Evolutionary conservation across 2,888 invertebrate species (phyloP), one percentile per base, ranked within the genome.

Genomic region (Epinotia demarniana): DNA sequence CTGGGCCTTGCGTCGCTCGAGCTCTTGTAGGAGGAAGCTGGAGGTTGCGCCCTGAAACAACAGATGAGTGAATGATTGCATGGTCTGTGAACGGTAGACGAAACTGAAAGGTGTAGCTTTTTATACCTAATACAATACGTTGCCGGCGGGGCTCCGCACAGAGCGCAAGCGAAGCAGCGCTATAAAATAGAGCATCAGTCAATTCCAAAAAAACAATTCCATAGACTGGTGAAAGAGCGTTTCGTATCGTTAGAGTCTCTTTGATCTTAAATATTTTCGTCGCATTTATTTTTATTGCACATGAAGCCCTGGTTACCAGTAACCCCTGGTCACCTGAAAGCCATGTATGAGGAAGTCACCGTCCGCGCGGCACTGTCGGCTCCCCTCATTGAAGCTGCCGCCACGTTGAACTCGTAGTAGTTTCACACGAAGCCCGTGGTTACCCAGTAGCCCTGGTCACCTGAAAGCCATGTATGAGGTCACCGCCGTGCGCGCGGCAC

Each of bases 381-480:
- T 94, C 0, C 98, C 98, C 75, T 97, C 96, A 67, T 96, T 96
- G 86, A 98, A 98, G 55, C 97, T 97, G 64, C 96, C 97, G 1
- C 96, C 33, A 97, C 96, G 81, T 97, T 96, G 87, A 98, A 98
- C 87, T 98, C 98, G 89, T 98, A 98, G 86, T 98, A 98, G 68
- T 96, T 98, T 77, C 97, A 95, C 57, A 97, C 96, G 90, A 98
- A 98, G 33, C 33, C 33, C 33, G 33, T 33, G 33, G 33, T 33
- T 33, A 33, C 6, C 33, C 33, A 33, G 33, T 33, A 33, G 13
- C 23, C 6, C 33, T 39, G 33, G 2, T 62, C 82, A 95, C 95
- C 92, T 95, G 94, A 86, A 96, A 96, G 9, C 95, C 96, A 80
- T 97, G 23, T 23, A 23, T 23, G 23, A 23, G 23, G 23, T 23